Conservation (phyloP, 1,140 invertebrate species). For the Fragariocoptes setiger region DNA sequence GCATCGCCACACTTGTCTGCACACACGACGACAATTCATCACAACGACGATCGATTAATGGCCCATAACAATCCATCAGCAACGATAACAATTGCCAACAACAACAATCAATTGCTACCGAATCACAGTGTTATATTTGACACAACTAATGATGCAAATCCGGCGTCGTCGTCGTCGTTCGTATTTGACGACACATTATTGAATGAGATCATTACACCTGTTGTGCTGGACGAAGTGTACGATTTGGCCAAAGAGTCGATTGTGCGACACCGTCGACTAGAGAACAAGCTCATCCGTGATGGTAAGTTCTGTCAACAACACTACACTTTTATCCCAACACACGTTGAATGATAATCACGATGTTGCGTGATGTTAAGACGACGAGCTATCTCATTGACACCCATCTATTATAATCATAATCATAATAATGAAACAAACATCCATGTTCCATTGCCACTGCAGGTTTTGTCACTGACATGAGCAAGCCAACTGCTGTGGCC, state of each 20-base stretch:
- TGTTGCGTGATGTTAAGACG: not conserved
- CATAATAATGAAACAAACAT: not conserved
- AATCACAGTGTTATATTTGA: too few relatives aligned
- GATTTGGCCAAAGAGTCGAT: conserved; percentile 8
- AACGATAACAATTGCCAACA: too few relatives aligned
- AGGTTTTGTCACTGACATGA: conserved; percentile 10
- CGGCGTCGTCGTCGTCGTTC: too few relatives aligned
- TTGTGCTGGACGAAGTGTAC: conserved; percentile 6
- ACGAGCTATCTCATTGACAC: not conserved
- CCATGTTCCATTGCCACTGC: not conserved
- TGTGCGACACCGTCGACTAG: conserved; percentile 1
- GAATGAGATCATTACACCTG: not conserved
- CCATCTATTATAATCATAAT: not conserved
- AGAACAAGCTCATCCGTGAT: conserved; percentile 6
- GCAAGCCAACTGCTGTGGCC: conserved; percentile 7
- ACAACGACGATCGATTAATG: too few relatives aligned
- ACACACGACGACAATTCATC: too few relatives aligned
- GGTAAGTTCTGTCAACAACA: conserved; percentile 6
- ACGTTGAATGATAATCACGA: not conserved
- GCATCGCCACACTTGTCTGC: too few relatives aligned
- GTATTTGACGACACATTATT: not conserved
- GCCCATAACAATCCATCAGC: too few relatives aligned
- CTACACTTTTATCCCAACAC: too few relatives aligned
- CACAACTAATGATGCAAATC: too few relatives aligned
- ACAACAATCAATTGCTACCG: too few relatives aligned